phyloP scores from a whole-genome alignment of 2,888 invertebrate genomes.

The Clepsis dumicolana region DNA sequence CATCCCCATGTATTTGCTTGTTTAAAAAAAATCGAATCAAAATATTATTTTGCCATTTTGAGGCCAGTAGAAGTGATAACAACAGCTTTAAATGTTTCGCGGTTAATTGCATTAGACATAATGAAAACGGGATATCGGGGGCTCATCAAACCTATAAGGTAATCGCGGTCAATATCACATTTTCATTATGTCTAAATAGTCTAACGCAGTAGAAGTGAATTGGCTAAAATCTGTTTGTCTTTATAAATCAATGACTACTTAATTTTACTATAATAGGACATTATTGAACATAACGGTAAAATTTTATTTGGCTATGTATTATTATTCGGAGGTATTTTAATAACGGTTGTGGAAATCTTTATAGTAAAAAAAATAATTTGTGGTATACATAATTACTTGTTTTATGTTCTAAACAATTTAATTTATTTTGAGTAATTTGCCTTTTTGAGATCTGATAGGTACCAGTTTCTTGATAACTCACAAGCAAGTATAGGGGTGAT shows the following conservation, averaged over 20 bases:
- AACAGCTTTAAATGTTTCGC: no score
- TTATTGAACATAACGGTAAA: not conserved
- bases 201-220: no score
- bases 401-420: not conserved
- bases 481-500: conserved; percentile 50
- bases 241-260: no score
- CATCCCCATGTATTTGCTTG: conserved; percentile 63
- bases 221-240: no score
- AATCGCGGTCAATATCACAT: no score
- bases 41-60: not conserved
- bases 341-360: not conserved
- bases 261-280: no score
- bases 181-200: no score
- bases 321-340: not conserved
- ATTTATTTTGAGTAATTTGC: not conserved
- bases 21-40: not conserved
- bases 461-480: conserved; percentile 18
- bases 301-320: not conserved
- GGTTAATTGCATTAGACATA: no score
- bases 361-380: no score
- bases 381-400: no score
- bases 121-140: no score
- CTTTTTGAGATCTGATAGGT: not conserved
- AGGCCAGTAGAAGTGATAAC: not conserved
- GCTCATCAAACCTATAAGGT: no score